These are phyloP conservation scores for Panzeria rudis DNA, from an alignment of 2,888 invertebrate species.

Conservation along the genomic window DNA sequence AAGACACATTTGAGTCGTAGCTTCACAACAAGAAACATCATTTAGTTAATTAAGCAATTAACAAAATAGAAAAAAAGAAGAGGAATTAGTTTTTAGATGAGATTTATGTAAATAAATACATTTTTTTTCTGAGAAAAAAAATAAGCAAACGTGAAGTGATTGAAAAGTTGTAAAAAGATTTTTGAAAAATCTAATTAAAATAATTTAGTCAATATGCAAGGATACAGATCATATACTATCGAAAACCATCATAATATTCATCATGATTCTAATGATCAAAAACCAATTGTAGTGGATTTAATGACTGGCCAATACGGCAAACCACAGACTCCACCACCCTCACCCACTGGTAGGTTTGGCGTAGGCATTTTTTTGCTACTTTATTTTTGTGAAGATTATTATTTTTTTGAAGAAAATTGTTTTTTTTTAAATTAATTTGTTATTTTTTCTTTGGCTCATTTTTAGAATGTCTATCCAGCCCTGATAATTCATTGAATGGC, in stretches of 20 bases:
- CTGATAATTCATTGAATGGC: slow-evolving; percentile 81
- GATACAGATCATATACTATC: slow-evolving; percentile 83
- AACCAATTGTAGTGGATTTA: slow-evolving; percentile 86
- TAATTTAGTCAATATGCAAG: slow-evolving; percentile 80
- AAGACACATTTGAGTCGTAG: slow-evolving; percentile 79
- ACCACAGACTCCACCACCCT: slow-evolving; percentile 84
- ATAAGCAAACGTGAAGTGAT: background rate
- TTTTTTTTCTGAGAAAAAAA: slow-evolving; percentile 8
- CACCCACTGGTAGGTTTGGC: slow-evolving; percentile 84
- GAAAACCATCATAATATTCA: slow-evolving; percentile 78
- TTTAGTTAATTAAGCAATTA: slow-evolving; percentile 45
- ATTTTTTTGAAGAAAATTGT: background rate
- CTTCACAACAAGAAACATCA: slow-evolving; percentile 77
- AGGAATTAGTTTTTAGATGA: background rate
- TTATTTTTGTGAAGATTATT: background rate
- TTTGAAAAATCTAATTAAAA: background rate
- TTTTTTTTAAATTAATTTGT: slow-evolving; percentile 11
- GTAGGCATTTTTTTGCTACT: too few relatives aligned
- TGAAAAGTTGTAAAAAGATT: background rate
- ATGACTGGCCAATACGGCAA: slow-evolving; percentile 85
- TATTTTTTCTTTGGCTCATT: slow-evolving; percentile 58
- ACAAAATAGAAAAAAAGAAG: background rate
- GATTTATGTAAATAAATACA: slow-evolving; percentile 14
- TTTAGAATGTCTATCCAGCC: slow-evolving; percentile 84
- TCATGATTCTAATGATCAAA: slow-evolving; percentile 80